phyloP scores from a whole-genome alignment of 35 echinoderm and acorn worm species.

The Stichopus chloronotus region DNA sequence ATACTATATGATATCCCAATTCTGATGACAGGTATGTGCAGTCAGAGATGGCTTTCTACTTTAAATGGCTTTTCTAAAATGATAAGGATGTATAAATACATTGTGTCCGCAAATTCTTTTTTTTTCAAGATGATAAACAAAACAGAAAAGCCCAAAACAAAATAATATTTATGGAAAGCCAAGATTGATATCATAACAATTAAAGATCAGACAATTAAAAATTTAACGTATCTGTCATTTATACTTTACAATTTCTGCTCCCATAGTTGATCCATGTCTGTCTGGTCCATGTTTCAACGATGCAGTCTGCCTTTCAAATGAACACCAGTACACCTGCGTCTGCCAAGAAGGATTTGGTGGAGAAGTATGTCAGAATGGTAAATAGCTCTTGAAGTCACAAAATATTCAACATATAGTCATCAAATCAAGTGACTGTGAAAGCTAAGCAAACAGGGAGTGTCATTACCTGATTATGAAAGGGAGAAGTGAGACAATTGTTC shows the following conservation, averaged over 20 bases:
- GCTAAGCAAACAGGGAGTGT: neutral
- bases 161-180: no score
- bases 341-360: constrained; percentile 67
- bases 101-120: no score
- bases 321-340: constrained; percentile 28
- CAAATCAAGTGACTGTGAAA: neutral
- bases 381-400: neutral
- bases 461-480: neutral
- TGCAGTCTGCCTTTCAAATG: constrained; percentile 50
- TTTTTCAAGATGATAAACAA: no score
- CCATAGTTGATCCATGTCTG: constrained; percentile 50
- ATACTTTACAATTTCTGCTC: neutral
- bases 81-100: no score
- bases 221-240: neutral
- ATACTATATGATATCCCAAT: no score
- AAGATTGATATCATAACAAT: no score
- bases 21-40: no score
- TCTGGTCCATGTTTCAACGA: constrained; percentile 59
- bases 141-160: no score
- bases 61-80: no score
- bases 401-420: neutral
- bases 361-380: constrained; percentile 56
- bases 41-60: no score
- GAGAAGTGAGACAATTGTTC: neutral
- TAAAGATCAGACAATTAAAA: neutral